phyloP scores from a whole-genome alignment of 2,888 invertebrate species.

The Chirona hameri region DNA sequence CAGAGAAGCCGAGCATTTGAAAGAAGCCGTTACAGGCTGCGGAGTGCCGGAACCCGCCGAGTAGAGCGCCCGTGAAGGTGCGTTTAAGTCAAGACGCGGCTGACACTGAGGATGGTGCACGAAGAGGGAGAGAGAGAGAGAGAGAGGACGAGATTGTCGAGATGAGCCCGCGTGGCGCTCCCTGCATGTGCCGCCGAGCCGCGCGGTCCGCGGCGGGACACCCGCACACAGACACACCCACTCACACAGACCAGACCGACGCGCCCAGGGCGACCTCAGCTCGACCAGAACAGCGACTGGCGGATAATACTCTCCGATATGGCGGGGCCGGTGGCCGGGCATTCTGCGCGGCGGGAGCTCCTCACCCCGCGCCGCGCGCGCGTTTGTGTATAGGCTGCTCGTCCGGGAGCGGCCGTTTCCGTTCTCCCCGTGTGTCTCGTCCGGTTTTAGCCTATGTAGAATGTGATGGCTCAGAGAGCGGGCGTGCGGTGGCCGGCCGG shows the following conservation, averaged over 20 bases:
- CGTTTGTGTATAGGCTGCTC: background rate
- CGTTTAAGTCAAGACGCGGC: no score
- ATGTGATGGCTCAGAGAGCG: background rate
- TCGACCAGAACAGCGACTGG: background rate
- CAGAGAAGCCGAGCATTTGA: no score
- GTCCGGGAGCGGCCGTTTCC: background rate
- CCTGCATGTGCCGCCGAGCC: background rate
- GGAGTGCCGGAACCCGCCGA: no score
- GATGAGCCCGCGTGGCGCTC: background rate
- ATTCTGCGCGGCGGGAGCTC: background rate
- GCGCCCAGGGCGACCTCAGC: no score
- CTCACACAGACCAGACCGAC: no score
- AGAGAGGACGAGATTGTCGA: no score
- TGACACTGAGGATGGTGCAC: no score
- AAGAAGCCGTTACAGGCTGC: no score
- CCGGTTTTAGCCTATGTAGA: conserved; percentile 22
- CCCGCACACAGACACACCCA: no score
- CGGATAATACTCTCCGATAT: background rate
- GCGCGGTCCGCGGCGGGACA: background rate
- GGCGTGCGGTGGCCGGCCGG: background rate
- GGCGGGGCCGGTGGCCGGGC: background rate
- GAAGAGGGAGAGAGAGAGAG: no score
- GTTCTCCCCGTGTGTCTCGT: conserved; percentile 28
- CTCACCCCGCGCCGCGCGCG: background rate
- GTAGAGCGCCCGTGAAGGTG: no score